A percentile compares a stretch with the other conserved stretches of the same genome.
Conservation (phyloP, 1,140 invertebrate genomes). For the Brachionus koreanus region DNA sequence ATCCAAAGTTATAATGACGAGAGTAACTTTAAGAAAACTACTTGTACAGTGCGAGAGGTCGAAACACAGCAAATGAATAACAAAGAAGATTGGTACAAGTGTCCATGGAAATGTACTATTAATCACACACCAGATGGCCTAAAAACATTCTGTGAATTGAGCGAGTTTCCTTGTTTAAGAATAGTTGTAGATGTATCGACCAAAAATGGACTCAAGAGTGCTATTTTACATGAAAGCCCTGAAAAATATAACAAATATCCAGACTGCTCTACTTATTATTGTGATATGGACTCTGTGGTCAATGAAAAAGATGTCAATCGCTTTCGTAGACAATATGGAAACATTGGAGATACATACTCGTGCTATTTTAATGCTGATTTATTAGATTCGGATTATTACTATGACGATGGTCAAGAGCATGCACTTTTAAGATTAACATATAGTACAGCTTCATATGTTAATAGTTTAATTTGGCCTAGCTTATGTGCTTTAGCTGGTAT, state of each 20-base stretch:
- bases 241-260: not conserved
- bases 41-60: conserved; percentile 31
- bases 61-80: conserved; percentile 31
- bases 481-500: not conserved
- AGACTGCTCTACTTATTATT: conserved; percentile 42
- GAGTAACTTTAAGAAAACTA: conserved; percentile 20
- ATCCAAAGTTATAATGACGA: conserved; percentile 33
- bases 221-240: conserved; percentile 37
- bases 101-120: conserved; percentile 42
- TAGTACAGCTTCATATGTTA: conserved; percentile 24
- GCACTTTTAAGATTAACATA: conserved; percentile 15
- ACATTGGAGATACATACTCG: not conserved
- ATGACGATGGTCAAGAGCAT: conserved; percentile 43
- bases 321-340: conserved; percentile 18
- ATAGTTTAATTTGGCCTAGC: conserved; percentile 21
- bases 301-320: conserved; percentile 38
- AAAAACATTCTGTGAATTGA: conserved; percentile 34
- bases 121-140: conserved; percentile 42
- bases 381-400: conserved; percentile 31
- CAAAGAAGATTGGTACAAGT: conserved; percentile 41
- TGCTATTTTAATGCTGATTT: conserved; percentile 32
- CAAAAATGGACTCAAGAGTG: conserved; percentile 38
- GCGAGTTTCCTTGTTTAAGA: conserved; percentile 40
- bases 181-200: conserved; percentile 33
- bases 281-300: conserved; percentile 30